phyloP scores from a whole-genome alignment of 2,113 vertebrate species.

The Limanda limanda region DNA sequence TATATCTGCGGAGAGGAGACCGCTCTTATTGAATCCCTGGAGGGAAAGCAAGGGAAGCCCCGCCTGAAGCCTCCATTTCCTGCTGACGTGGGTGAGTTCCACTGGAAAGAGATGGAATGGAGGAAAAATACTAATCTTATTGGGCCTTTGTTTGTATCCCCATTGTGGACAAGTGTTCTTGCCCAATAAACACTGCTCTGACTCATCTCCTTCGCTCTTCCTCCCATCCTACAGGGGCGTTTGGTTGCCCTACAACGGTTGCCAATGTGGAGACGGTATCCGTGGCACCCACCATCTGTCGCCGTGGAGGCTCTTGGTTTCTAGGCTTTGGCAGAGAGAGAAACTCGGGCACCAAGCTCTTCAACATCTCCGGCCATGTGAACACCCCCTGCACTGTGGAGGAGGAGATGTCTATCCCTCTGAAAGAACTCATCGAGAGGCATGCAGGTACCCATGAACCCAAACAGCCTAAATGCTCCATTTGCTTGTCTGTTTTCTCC shows the following conservation, averaged over 20 bases:
- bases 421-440: conserved; percentile 95
- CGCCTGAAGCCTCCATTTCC: conserved; percentile 97
- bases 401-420: conserved; percentile 95
- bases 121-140: not conserved
- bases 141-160: not conserved
- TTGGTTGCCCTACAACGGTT: conserved; percentile 95
- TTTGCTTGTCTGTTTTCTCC: conserved; percentile 4
- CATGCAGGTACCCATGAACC: conserved; percentile 86
- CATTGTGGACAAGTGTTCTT: not conserved
- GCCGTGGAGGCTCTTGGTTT: conserved; percentile 94
- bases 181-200: not conserved
- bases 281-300: conserved; percentile 95
- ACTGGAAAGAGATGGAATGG: not conserved
- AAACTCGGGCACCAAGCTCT: conserved; percentile 96
- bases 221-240: conserved; percentile 85
- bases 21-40: conserved; percentile 95
- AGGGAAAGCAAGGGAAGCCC: conserved; percentile 98
- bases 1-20: conserved; percentile 99
- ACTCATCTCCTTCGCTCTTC: not conserved
- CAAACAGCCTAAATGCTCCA: not conserved
- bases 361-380: conserved; percentile 97
- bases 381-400: conserved; percentile 95
- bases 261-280: conserved; percentile 97
- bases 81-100: conserved; percentile 86
- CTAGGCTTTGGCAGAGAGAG: conserved; percentile 92